Evolutionary conservation across 2,113 vertebrate species (phyloP).

Genomic region (Lichenostomus cassidix): DNA sequence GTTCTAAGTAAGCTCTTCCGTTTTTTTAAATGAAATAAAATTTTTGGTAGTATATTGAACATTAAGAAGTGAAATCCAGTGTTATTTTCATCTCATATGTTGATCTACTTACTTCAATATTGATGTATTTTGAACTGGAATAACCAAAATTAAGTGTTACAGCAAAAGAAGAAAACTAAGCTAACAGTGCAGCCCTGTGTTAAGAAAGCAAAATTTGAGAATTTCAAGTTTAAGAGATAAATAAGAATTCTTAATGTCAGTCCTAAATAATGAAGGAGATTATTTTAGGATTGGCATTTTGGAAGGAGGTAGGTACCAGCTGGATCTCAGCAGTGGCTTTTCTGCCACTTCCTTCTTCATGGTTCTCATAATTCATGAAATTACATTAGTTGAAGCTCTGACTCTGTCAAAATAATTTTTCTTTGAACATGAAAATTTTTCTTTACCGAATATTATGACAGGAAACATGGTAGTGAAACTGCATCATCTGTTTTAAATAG

Average conservation of each 20-base stretch:
- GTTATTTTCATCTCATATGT: background rate
- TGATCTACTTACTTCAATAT: background rate
- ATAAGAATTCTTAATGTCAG: background rate
- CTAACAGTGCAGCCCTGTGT: background rate
- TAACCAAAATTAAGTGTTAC: background rate
- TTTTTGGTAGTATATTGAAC: background rate
- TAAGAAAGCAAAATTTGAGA: background rate
- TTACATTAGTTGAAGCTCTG: background rate
- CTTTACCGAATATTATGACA: background rate
- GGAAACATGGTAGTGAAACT: background rate
- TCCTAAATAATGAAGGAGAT: background rate
- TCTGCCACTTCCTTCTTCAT: background rate
- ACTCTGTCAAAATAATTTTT: background rate
- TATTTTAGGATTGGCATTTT: background rate
- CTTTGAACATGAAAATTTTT: background rate
- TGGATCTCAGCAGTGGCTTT: background rate
- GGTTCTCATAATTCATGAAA: background rate
- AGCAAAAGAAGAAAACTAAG: background rate
- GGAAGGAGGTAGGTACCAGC: background rate
- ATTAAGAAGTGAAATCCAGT: background rate
- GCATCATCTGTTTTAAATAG: background rate
- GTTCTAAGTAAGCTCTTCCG: background rate
- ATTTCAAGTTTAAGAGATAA: background rate
- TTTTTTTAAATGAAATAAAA: background rate
- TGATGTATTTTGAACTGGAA: background rate